phyloP scores from a whole-genome alignment of 2,797 vertebrate species.

The Emydoidea blandingii region DNA sequence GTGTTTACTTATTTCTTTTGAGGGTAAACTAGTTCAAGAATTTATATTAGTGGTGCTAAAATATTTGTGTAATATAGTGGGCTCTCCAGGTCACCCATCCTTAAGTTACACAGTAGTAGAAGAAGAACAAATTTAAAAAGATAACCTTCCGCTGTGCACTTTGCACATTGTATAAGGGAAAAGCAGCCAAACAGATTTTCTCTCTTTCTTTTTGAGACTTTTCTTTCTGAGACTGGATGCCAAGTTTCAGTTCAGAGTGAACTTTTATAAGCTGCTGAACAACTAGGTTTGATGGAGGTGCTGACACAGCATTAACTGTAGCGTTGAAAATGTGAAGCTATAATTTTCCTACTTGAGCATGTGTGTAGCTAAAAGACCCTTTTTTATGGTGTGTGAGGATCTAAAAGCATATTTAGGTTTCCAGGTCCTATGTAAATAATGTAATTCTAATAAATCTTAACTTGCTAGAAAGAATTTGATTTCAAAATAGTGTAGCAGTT shows the following conservation, averaged over 20 bases:
- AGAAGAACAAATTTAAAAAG: neutral
- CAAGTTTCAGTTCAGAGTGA: conserved; percentile 61
- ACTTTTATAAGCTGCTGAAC: conserved; percentile 75
- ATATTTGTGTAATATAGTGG: neutral
- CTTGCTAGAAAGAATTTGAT: conserved; percentile 60
- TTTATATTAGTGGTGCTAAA: neutral
- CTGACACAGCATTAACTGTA: conserved; percentile 69
- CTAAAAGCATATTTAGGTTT: conserved; percentile 74
- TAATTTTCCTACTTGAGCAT: conserved; percentile 71
- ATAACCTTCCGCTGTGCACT: conserved; percentile 15
- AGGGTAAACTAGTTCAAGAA: neutral
- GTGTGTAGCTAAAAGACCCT: conserved; percentile 63
- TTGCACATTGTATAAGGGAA: conserved; percentile 12
- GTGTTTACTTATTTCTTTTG: neutral
- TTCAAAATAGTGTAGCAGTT: conserved; percentile 48
- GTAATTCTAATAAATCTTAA: conserved; percentile 78
- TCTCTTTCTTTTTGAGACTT: neutral
- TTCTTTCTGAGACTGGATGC: conserved; percentile 41
- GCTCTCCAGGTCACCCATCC: neutral
- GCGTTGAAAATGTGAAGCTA: conserved; percentile 55
- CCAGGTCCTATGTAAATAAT: conserved; percentile 68
- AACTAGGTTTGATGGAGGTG: conserved; percentile 71
- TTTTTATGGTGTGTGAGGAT: conserved; percentile 44
- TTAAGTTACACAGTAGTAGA: neutral
- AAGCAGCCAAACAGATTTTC: conserved; percentile 27